Percentiles rank a stretch among this genome's conserved stretches.
These are phyloP conservation scores for Montipora efflorescens DNA, from an alignment of 64 coral and sea anemone genomes.

Conservation along the genomic window DNA sequence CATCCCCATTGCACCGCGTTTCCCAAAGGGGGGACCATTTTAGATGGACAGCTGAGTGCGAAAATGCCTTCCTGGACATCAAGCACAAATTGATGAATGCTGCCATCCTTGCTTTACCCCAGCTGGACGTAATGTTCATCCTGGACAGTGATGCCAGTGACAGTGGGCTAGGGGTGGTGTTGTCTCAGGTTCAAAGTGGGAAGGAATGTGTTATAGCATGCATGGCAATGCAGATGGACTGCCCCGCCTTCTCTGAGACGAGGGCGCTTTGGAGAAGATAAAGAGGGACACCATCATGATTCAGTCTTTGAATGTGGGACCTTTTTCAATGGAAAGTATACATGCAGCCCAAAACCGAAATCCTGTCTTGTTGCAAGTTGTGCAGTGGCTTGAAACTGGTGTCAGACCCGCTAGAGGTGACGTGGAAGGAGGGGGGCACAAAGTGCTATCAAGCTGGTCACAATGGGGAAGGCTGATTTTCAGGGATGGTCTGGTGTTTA, in stretches of 20 bases:
- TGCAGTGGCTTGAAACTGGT: not conserved
- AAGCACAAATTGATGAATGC: too few species aligned
- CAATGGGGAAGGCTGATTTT: too few species aligned
- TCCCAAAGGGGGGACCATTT: too few species aligned
- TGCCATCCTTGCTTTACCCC: too few species aligned
- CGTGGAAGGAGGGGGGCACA: too few species aligned
- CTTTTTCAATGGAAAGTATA: not conserved
- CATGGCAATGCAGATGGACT: constrained; percentile 69
- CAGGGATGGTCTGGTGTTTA: not conserved
- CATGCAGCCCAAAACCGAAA: not conserved
- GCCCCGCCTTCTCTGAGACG: constrained; percentile 26
- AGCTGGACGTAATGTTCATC: too few species aligned
- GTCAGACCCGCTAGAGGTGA: too few species aligned
- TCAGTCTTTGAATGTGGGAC: not conserved
- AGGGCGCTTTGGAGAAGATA: not conserved
- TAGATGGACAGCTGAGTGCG: too few species aligned
- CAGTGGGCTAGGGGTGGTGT: constrained; percentile 62
- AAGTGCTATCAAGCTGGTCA: too few species aligned
- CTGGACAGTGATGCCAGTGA: too few species aligned
- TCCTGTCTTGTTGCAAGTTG: not conserved
- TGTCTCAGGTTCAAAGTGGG: constrained; percentile 59
- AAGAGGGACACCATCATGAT: not conserved
- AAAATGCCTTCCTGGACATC: too few species aligned
- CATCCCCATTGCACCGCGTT: too few species aligned
- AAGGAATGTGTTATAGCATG: constrained; percentile 42